These are phyloP conservation scores for Listronotus bonariensis DNA, from an alignment of 1,140 invertebrate species.

Conservation along the genomic window DNA sequence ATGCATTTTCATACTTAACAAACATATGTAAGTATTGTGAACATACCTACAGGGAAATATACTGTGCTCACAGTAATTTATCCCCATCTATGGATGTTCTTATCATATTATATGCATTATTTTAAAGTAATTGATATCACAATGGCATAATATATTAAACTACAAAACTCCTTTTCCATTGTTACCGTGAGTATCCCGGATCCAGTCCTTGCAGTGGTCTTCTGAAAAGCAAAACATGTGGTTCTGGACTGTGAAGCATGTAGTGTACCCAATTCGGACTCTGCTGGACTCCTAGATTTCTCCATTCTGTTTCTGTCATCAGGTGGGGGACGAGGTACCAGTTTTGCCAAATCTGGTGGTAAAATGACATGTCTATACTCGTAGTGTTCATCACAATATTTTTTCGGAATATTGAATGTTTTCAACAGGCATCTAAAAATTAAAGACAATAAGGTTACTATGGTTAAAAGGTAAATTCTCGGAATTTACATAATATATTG, in stretches of 20 bases:
- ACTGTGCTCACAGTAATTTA: too few relatives aligned
- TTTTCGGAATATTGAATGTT: constrained; percentile 91
- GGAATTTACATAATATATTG: too few relatives aligned
- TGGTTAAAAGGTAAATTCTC: too few relatives aligned
- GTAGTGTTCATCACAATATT: constrained; percentile 82
- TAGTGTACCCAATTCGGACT: constrained; percentile 96
- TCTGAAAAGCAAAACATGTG: constrained; percentile 67
- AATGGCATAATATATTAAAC: neutral
- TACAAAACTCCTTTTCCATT: neutral
- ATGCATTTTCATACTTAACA: too few relatives aligned
- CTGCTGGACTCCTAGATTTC: constrained; percentile 93
- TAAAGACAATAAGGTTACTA: too few relatives aligned
- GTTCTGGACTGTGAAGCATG: constrained; percentile 90
- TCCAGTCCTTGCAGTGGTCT: constrained; percentile 52
- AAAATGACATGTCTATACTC: constrained; percentile 93
- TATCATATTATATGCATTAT: neutral
- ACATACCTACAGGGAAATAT: too few relatives aligned
- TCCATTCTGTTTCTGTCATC: constrained; percentile 95
- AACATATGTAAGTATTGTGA: too few relatives aligned
- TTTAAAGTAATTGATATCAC: neutral
- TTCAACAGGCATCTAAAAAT: constrained; percentile 62
- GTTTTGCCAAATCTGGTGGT: constrained; percentile 81
- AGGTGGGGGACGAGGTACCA: constrained; percentile 88
- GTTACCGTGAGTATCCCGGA: constrained; percentile 8
- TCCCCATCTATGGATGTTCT: too few relatives aligned